Percentiles rank a stretch among this genome's conserved stretches.
phyloP scores from a whole-genome alignment of 1,140 invertebrate genomes.

The Pemphigus obesinymphae region DNA sequence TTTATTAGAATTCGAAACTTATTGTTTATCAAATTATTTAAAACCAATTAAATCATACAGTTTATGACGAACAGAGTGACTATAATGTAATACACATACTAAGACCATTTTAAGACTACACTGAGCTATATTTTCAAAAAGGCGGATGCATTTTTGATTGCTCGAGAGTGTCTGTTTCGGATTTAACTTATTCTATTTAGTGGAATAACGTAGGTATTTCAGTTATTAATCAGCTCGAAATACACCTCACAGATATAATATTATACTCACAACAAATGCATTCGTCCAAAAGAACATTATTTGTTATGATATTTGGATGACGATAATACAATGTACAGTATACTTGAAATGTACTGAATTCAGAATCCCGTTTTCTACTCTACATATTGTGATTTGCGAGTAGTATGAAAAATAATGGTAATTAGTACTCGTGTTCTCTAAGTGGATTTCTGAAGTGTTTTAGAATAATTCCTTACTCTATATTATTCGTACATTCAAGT shows the following conservation, averaged over 20 bases:
- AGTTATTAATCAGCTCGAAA: no score
- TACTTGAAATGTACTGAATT: not conserved
- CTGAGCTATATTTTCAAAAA: no score
- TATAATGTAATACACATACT: no score
- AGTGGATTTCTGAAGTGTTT: not conserved
- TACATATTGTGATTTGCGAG: not conserved
- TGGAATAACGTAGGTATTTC: no score
- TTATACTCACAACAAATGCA: not conserved
- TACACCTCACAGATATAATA: not conserved
- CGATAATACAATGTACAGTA: not conserved
- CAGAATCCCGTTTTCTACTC: not conserved
- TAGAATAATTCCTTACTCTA: not conserved
- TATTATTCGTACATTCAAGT: not conserved
- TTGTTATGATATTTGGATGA: not conserved
- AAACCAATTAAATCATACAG: no score
- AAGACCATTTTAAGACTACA: no score
- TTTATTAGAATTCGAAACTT: no score
- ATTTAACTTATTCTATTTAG: no score
- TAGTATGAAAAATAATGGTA: not conserved
- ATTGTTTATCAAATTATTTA: no score
- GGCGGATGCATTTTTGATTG: no score
- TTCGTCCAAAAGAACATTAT: not conserved
- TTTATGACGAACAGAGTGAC: no score
- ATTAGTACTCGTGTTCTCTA: not conserved
- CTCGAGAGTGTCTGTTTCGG: no score